Base-by-base conservation (phyloP, 2,797 vertebrate species). In the Corythornis leucogaster region DNA sequence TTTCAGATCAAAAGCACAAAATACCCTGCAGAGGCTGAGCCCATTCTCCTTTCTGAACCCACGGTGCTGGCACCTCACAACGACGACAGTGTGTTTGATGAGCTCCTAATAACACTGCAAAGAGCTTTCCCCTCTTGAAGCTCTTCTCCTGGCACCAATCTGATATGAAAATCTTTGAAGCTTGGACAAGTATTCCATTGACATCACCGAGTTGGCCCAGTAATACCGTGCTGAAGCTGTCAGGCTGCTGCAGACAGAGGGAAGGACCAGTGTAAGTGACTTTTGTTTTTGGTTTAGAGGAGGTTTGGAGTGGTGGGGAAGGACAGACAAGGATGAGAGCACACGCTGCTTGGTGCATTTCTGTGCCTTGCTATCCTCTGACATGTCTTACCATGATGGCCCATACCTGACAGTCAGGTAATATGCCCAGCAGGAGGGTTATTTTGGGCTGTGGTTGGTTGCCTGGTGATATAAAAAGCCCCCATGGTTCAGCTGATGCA, bases 201-300 rank as follows among this genome's bases (percentile, higher is more conserved):
- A 67, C 94, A 94, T 86, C 59, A 26, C 22, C 6, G 48, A 86
- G 64, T 33, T 92, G 94, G 89, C 82, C 73, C 7, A 1, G 50
- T 75, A 61, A 46, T 43, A 3, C 35, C 4, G 2, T 4, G 69
- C 45, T 0, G 14, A 88, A 50, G 70, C 78, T 73, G 62, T 58
- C 70, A 66, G n/a, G 33, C 40, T 82, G 68, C 45, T 90, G 64
- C 50, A 81, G 40, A 69, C 79, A 20, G 69, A 92, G 43, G 3
- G 54, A 43, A 69, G 90, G 48, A 88, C 69, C 85, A 42, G 38
- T 45, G 71, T 64, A 63, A 88, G 61, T 62, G 74, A 89, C 77
- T 59, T 88, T 79, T 90, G 28, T 79, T 88, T 81, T 88, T 35
- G 75, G 63, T 76, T 79, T 38, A 25, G 70, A 64, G 50, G 55